phyloP scores from a whole-genome alignment of 2,888 invertebrate species.

The Campopleginae sp. region DNA sequence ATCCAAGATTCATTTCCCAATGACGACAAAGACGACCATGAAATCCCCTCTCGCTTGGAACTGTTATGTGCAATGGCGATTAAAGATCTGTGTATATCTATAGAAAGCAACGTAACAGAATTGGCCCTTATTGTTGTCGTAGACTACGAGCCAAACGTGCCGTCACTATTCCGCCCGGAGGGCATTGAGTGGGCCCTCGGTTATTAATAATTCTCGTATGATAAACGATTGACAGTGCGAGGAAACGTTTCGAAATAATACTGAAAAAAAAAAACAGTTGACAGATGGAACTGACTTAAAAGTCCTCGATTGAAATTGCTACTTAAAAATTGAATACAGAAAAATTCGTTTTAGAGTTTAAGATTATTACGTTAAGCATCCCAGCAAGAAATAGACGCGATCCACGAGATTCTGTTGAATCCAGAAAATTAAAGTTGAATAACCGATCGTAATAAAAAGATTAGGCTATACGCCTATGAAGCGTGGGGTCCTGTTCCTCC shows the following conservation, averaged over 20 bases:
- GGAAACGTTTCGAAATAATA: background rate
- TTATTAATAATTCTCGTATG: slow-evolving; percentile 49
- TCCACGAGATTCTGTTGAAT: background rate
- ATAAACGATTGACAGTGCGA: slow-evolving; percentile 44
- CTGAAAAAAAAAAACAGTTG: background rate
- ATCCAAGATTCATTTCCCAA: slow-evolving; percentile 60
- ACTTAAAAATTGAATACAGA: background rate
- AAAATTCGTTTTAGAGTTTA: background rate
- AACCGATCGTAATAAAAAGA: slow-evolving; percentile 4
- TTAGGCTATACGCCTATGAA: slow-evolving; percentile 68
- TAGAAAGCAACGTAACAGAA: slow-evolving; percentile 41
- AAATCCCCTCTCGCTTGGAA: slow-evolving; percentile 23
- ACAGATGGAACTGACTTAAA: slow-evolving; percentile 11
- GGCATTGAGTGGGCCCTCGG: slow-evolving; percentile 9
- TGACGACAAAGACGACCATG: slow-evolving; percentile 42
- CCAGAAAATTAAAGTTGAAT: background rate
- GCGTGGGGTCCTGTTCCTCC: slow-evolving; percentile 44
- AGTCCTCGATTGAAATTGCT: slow-evolving; percentile 22
- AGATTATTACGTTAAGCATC: background rate
- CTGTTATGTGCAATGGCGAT: slow-evolving; percentile 14
- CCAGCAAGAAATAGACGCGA: background rate
- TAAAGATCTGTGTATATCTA: slow-evolving; percentile 17
- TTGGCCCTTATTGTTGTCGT: slow-evolving; percentile 64
- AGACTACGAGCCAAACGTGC: background rate
- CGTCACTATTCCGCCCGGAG: slow-evolving; percentile 22